A percentile compares a stretch with the other conserved stretches of the same genome.
Conservation (phyloP, 1,140 invertebrate genomes). For the Caenorhabditis briggsae region DNA sequence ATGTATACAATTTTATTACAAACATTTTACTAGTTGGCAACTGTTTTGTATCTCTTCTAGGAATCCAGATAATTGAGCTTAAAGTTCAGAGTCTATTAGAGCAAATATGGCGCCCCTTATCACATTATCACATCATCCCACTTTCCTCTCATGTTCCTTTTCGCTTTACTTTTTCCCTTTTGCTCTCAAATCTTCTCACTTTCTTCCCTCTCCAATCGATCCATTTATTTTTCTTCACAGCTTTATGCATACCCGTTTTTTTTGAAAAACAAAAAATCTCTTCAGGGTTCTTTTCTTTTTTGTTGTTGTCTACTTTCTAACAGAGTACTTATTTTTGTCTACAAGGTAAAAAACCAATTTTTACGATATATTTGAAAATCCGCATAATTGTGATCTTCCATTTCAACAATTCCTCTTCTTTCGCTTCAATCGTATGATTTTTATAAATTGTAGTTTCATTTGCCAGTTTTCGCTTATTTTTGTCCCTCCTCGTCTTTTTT, state of each 20-base stretch:
- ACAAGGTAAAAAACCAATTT: not conserved
- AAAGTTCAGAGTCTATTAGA: too few relatives aligned
- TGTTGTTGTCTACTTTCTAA: not conserved
- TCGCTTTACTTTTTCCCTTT: conserved; percentile 10
- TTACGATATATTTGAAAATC: not conserved
- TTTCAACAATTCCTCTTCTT: not conserved
- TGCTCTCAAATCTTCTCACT: not conserved
- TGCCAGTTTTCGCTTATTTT: not conserved
- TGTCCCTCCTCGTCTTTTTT: not conserved
- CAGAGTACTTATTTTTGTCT: not conserved
- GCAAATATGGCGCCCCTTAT: too few relatives aligned
- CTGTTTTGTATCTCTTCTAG: too few relatives aligned
- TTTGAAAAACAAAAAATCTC: not conserved
- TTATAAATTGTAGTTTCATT: not conserved
- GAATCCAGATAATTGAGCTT: too few relatives aligned
- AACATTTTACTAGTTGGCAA: too few relatives aligned
- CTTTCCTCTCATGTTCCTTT: conserved; percentile 18
- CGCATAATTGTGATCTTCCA: conserved; percentile 11
- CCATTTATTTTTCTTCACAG: not conserved
- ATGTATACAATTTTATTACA: too few relatives aligned
- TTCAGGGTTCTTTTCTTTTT: conserved; percentile 25
- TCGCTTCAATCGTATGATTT: too few relatives aligned
- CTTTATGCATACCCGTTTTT: not conserved
- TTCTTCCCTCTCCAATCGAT: not conserved
- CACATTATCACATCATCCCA: not conserved